Evolutionary conservation across 1,140 invertebrate genomes (phyloP).

Genomic region (Babylonia areolata): DNA sequence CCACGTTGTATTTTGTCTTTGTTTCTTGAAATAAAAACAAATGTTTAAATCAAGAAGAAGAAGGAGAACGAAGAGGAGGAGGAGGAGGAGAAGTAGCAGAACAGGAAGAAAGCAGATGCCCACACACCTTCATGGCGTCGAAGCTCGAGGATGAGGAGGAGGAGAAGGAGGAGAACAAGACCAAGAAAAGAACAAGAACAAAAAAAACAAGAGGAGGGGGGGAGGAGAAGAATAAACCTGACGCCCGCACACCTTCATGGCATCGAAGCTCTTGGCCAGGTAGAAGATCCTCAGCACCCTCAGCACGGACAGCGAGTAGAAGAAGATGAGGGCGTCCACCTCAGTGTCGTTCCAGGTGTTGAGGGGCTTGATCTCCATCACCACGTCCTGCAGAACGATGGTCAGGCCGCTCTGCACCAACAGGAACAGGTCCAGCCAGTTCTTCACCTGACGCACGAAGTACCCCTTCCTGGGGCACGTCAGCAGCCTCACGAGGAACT

Average conservation of each 20-base stretch:
- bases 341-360: not conserved
- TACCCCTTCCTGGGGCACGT: conserved; percentile 79
- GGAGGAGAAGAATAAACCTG: not conserved
- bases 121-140: too few species aligned
- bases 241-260: conserved; percentile 78
- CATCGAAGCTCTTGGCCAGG: conserved; percentile 83
- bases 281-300: conserved; percentile 98
- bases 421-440: conserved; percentile 38
- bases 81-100: not conserved
- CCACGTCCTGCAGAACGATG: not conserved
- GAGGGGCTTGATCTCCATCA: conserved; percentile 37
- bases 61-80: not conserved
- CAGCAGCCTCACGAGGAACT: conserved; percentile 63
- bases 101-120: too few species aligned
- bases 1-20: too few species aligned
- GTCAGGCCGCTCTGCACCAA: not conserved
- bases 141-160: too few species aligned
- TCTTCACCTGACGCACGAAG: conserved; percentile 82
- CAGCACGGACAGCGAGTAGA: conserved; percentile 95
- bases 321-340: conserved; percentile 45
- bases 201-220: not conserved
- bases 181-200: not conserved
- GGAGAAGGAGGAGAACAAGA: not conserved
- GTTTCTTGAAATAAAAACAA: too few species aligned
- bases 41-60: not conserved